These are phyloP conservation scores for Penaeus monodon DNA, from an alignment of 2,888 invertebrate species.

Conservation along the genomic window DNA sequence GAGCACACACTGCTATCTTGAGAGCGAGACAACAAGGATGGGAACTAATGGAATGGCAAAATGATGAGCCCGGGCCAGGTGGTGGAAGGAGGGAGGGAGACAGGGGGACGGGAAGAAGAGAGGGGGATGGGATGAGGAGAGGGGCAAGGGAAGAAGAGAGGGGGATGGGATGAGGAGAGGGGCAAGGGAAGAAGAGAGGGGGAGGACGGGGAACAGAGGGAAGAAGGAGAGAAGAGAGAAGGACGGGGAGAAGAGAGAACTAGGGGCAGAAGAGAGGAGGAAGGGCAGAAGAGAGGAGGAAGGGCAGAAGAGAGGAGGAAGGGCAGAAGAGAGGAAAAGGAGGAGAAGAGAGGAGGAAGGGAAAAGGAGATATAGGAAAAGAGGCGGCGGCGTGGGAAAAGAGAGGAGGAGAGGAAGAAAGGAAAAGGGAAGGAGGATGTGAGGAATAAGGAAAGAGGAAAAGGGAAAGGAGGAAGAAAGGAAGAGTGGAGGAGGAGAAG, in stretches of 20 bases:
- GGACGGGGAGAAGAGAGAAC: background rate
- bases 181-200: background rate
- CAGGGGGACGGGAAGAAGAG: background rate
- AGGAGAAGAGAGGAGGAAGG: background rate
- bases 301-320: background rate
- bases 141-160: background rate
- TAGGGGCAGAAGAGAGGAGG: background rate
- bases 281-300: background rate
- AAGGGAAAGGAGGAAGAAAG: background rate
- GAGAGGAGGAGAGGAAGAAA: background rate
- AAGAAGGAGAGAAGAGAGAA: background rate
- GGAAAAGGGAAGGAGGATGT: background rate
- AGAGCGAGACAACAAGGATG: too few relatives aligned
- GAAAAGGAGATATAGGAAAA: background rate
- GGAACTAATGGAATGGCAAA: too few relatives aligned
- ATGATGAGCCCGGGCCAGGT: background rate
- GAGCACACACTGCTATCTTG: too few relatives aligned
- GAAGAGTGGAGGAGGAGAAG: too few relatives aligned
- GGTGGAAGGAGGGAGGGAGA: background rate
- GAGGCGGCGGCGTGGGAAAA: background rate
- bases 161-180: background rate
- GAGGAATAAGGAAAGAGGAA: background rate
- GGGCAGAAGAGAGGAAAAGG: background rate
- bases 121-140: background rate
- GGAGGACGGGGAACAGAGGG: background rate